Evolutionary conservation across 2,888 invertebrate species (phyloP).

Genomic region (Cheilosia scutellata): DNA sequence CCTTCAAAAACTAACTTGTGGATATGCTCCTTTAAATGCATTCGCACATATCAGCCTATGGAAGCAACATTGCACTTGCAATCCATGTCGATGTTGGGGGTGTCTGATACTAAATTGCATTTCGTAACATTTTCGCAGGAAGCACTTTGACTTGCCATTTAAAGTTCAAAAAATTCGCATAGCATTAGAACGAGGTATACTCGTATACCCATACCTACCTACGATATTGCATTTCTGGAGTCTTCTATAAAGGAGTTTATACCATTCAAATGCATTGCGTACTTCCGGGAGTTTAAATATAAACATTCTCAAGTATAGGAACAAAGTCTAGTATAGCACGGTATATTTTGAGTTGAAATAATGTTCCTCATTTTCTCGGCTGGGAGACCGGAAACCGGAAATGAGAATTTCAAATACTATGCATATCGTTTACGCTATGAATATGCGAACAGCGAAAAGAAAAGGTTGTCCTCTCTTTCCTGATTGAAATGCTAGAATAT

Average conservation of each 20-base stretch:
- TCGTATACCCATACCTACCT: too few species aligned
- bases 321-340: neutral
- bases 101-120: conserved; percentile 48
- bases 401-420: conserved; percentile 74
- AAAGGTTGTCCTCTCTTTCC: conserved; percentile 23
- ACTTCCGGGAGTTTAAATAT: conserved; percentile 62
- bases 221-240: conserved; percentile 27
- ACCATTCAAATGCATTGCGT: conserved; percentile 71
- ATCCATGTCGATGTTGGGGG: conserved; percentile 11
- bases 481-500: conserved; percentile 35
- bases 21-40: conserved; percentile 19
- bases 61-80: neutral
- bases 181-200: neutral
- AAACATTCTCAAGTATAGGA: neutral
- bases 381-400: conserved; percentile 66
- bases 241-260: conserved; percentile 24
- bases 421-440: conserved; percentile 17
- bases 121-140: conserved; percentile 67
- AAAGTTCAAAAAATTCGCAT: conserved; percentile 46
- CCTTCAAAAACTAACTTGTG: too few species aligned
- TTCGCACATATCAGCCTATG: conserved; percentile 15
- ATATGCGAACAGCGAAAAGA: conserved; percentile 42
- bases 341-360: conserved; percentile 18
- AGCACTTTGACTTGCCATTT: conserved; percentile 74
- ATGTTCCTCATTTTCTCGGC: conserved; percentile 23